Base-by-base conservation (phyloP, 2,113 vertebrate genomes). In the Lampris incognitus region DNA sequence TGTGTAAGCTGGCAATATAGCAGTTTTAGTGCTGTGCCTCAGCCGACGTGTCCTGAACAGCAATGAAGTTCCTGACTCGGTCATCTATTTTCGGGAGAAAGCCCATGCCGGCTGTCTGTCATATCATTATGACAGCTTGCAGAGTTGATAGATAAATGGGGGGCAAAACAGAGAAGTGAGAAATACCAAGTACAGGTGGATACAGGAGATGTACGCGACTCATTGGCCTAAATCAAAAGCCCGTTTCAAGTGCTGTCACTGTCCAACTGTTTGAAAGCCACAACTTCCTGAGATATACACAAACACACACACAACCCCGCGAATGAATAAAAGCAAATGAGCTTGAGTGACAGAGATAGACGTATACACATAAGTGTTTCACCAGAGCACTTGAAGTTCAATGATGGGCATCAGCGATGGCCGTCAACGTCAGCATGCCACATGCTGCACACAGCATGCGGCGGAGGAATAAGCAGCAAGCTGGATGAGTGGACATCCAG, bases 171-270 rank as follows among this genome's bases (percentile, higher is more conserved):
- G 57, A 72, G 56, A 73, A 67, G 10, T 76, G 61, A 87, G 74
- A 73, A 86, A 82, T 66, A 79, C 83, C 72, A 64, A 56, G 41
- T 51, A 46, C 78, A 83, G 82, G 81, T 83, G 77, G 82, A 83
- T 78, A 74, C 72, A 66, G 70, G 77, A 89, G 74, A 88, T 82
- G 85, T 77, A 78, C 52, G 78, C 86, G 84, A 87, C 88, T 91
- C 88, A 77, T 74, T 89, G 89, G 91, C 85, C 88, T 91, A 92
- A 88, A 91, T 93, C 89, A 91, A 68, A 71, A 66, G 72, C 69
- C 86, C 68, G 81, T 83, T 84, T 90, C 88, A 87, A 80, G 79
- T 66, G 58, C 87, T 92, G 93, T 92, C 93, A 92, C 37, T 72
- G 77, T 72, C 87, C 86, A 91, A 85, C 90, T 89, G 91, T 88